phyloP scores from a whole-genome alignment of 2,888 invertebrate species.

The Pseudococcus longispinus region DNA sequence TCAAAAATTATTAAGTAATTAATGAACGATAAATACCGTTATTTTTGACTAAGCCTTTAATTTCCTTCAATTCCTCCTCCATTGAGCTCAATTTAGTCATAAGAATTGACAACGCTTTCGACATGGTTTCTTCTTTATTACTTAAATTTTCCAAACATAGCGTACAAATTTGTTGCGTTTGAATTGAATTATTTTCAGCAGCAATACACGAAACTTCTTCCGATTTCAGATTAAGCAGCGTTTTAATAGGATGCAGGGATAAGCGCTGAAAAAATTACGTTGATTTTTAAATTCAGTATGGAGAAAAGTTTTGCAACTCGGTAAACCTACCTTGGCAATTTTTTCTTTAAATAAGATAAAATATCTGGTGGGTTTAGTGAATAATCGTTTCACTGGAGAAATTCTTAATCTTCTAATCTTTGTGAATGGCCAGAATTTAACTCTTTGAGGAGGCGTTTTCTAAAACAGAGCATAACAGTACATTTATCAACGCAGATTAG shows the following conservation, averaged over 20 bases:
- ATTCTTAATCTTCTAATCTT: neutral
- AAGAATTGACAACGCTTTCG: neutral
- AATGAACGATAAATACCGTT: neutral
- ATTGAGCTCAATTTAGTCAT: neutral
- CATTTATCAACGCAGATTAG: neutral
- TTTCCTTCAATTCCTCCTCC: slow-evolving; percentile 14
- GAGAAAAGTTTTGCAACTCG: neutral
- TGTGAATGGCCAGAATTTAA: neutral
- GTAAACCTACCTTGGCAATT: neutral
- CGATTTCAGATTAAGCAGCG: neutral
- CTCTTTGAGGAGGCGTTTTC: neutral
- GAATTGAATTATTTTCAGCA: neutral
- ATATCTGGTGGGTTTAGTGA: neutral
- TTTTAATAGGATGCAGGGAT: neutral
- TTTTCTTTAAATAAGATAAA: neutral
- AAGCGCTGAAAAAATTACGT: neutral
- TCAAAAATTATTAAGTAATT: neutral
- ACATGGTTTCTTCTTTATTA: neutral
- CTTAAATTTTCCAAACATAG: neutral
- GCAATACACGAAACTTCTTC: neutral
- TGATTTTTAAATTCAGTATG: neutral
- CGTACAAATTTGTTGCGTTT: neutral
- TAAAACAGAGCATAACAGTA: neutral
- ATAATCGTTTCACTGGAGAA: neutral
- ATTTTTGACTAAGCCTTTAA: neutral